Base-by-base conservation (phyloP, 2,888 invertebrate species). In the Melinaea menophilus region DNA sequence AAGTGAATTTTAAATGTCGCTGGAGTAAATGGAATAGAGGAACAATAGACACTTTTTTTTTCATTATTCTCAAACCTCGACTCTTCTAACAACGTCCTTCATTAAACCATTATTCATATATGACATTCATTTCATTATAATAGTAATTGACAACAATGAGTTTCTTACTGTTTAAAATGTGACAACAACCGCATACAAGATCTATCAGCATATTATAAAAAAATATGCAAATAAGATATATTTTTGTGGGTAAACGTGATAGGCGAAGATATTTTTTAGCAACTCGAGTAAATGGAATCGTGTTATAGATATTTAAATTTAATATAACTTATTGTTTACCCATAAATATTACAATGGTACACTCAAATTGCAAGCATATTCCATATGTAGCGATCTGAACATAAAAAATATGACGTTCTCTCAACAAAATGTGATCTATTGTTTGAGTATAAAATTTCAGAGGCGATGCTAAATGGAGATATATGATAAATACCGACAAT, bases 221-320 rank as follows among this genome's bases (percentile, higher is more conserved):
- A 37, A 37, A 37, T 37, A 37, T 37, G 4, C 22, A 48, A 48
- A 12, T 7, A 13, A 31, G 5, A 31, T 51, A 5, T 51, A 31
- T 31, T 51, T 31, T 41, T 41, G 9, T 5, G 11, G 11, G 11
- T 3, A 41, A 41, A 1, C 5, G 31, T 12, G 2, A 4, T n/a
- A 48, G n/a, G 12, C 13, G 22, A 3, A 4, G 54, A 54, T 63
- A 71, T 71, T 67, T 69, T 70, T 67, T 60, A 62, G 60, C 46
- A 47, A 64, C 55, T 56, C 48, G 60, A 65, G 70, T 62, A 71
- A 74, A 72, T 72, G 71, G 63, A 66, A 59, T 69, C 60, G 58
- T 63, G 47, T 56, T 48, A 63, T 63, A 31, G 61, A 51, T 51
- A 51, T 51, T 51, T 9, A 5, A 11, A 37, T 37, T 37, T 37